Evolutionary conservation across 2,797 vertebrate genomes (phyloP).

Genomic region (Cuculus canorus): DNA sequence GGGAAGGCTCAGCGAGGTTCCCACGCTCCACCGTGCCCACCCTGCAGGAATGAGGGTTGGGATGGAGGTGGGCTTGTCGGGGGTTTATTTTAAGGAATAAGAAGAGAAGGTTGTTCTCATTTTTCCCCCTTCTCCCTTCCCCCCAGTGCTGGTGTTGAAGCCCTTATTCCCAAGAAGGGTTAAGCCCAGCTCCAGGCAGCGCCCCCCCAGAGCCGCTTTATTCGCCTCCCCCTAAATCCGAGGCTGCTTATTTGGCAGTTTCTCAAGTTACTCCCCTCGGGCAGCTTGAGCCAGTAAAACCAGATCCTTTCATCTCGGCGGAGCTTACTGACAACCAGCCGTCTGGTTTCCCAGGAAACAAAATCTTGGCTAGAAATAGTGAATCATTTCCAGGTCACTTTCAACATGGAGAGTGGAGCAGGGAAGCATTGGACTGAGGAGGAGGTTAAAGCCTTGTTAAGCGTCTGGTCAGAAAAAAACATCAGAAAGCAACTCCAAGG

Average conservation of each 20-base stretch:
- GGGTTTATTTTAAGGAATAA: neutral
- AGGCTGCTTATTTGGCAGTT: conserved; percentile 87
- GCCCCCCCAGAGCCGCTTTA: conserved; percentile 55
- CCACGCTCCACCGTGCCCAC: neutral
- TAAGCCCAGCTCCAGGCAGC: no score
- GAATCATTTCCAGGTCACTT: conserved; percentile 97
- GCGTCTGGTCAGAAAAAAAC: conserved; percentile 88
- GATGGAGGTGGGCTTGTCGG: no score
- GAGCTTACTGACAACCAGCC: conserved; percentile 90
- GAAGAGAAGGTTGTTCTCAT: no score
- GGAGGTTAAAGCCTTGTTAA: conserved; percentile 87
- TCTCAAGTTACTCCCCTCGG: conserved; percentile 90
- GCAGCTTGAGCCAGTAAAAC: conserved; percentile 95
- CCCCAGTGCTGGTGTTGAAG: rapidly evolving
- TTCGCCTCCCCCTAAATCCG: conserved; percentile 61
- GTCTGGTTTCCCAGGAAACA: conserved; percentile 96
- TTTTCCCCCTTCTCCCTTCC: rapidly evolving
- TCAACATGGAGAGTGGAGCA: conserved; percentile 92
- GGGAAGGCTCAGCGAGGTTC: neutral
- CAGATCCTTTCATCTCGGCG: conserved; percentile 85
- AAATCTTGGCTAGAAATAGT: conserved; percentile 88
- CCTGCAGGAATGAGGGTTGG: no score
- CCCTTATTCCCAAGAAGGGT: neutral
- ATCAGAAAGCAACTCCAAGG: conserved; percentile 81
- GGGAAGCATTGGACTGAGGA: conserved; percentile 90